Conservation (phyloP, 1,140 invertebrate genomes). For the Conus ventricosus region DNA sequence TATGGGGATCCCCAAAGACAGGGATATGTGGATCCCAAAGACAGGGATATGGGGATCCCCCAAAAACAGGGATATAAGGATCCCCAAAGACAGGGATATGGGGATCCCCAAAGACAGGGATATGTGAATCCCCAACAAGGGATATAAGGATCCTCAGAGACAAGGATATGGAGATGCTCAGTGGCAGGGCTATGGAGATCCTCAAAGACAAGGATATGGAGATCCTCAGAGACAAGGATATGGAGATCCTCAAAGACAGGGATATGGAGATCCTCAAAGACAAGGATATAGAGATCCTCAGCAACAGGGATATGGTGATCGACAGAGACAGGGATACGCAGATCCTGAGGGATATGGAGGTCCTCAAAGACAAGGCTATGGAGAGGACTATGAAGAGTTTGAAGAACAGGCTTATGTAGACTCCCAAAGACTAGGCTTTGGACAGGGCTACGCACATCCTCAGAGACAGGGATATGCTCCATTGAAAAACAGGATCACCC, state of each 20-base stretch:
- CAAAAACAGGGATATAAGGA: background rate
- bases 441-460: background rate
- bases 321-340: background rate
- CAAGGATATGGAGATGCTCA: too few species aligned
- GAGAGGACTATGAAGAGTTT: too few species aligned
- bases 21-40: background rate
- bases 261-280: background rate
- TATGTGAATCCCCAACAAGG: slow-evolving; percentile 2
- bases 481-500: background rate
- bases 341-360: background rate
- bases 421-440: background rate
- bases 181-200: too few species aligned
- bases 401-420: background rate
- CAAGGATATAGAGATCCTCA: slow-evolving; percentile 6
- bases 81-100: background rate
- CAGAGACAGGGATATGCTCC: background rate
- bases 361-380: background rate
- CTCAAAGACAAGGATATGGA: too few species aligned
- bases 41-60: background rate
- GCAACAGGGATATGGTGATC: background rate
- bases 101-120: background rate
- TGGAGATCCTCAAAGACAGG: background rate
- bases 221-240: slow-evolving; percentile 3
- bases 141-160: slow-evolving; percentile 4
- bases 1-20: slow-evolving; percentile 24